Conservation (phyloP, 2,113 vertebrate genomes). For the Catagonus wagneri region DNA sequence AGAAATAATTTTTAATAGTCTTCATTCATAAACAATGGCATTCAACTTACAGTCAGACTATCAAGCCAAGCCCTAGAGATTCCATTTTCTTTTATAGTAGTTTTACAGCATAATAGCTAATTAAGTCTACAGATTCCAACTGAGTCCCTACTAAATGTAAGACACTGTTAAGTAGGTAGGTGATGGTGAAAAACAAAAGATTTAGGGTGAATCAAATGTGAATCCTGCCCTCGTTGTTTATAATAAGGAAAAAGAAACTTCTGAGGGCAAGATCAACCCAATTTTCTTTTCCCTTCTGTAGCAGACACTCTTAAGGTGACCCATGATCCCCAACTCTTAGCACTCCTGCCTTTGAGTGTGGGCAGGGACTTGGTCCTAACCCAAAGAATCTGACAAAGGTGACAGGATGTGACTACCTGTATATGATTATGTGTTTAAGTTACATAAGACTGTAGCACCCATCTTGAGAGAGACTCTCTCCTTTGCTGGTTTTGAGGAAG, state of each 20-base stretch:
- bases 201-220: neutral
- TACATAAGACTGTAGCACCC: neutral
- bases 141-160: neutral
- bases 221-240: conserved; percentile 25
- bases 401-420: neutral
- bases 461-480: neutral
- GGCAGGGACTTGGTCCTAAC: neutral
- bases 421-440: neutral
- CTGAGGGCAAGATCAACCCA: neutral
- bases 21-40: neutral
- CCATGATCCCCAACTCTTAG: neutral
- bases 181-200: neutral
- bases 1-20: conserved; percentile 36
- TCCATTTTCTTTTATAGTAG: neutral
- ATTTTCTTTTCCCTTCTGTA: neutral
- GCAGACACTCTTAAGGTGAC: neutral
- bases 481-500: neutral
- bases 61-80: neutral
- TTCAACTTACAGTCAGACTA: neutral
- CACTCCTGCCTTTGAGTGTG: neutral
- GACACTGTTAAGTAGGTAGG: neutral
- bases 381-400: neutral
- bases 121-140: conserved; percentile 24
- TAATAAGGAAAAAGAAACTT: neutral
- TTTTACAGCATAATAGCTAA: neutral